Percentiles rank a stretch among this genome's conserved stretches.
Conservation (phyloP, 2,888 invertebrate species). For the Pandemis cinnamomeana region DNA sequence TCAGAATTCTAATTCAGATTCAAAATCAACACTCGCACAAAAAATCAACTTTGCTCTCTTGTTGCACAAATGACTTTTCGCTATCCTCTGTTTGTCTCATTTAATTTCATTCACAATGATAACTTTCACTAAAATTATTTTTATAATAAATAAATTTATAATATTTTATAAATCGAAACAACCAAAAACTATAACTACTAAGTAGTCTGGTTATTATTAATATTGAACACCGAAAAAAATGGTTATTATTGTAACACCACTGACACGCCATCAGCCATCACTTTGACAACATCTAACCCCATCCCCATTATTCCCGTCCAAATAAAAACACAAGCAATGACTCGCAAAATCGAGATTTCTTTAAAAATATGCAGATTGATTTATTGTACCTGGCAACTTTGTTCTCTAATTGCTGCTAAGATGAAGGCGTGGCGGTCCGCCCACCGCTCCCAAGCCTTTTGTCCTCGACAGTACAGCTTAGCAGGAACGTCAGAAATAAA, state of each 20-base stretch:
- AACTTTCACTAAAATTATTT: too few relatives aligned
- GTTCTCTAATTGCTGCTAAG: conserved; percentile 71
- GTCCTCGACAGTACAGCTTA: conserved; percentile 63
- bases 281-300: background rate
- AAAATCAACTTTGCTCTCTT: too few relatives aligned
- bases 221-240: too few relatives aligned
- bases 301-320: conserved; percentile 4
- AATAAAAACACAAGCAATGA: conserved; percentile 35
- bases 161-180: too few relatives aligned
- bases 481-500: conserved; percentile 40
- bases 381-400: conserved; percentile 73
- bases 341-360: conserved; percentile 18
- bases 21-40: too few relatives aligned
- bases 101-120: too few relatives aligned
- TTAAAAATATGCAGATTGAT: conserved; percentile 67
- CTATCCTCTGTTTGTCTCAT: too few relatives aligned
- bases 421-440: conserved; percentile 75
- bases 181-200: too few relatives aligned
- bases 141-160: too few relatives aligned
- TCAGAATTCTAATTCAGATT: too few relatives aligned
- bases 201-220: too few relatives aligned
- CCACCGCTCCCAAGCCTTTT: conserved; percentile 67
- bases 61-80: too few relatives aligned
- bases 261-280: background rate
- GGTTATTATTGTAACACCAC: background rate